Base-by-base conservation (phyloP, 2,797 vertebrate species). In the Crocidura indochinensis region DNA sequence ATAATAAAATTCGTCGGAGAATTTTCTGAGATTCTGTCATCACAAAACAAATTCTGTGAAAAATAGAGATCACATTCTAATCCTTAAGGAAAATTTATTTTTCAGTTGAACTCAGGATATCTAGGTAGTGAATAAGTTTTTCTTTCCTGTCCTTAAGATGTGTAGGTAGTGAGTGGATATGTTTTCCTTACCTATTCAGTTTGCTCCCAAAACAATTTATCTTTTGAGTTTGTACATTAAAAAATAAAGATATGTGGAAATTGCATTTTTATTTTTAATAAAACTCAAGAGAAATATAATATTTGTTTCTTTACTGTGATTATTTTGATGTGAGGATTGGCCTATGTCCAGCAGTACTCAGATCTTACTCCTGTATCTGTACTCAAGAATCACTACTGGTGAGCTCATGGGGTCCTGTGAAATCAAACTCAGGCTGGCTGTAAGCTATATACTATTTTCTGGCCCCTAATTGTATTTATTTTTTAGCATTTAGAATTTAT, bases 241-340 rank as follows among this genome's bases (percentile, higher is more conserved):
- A 47, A n/a, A 84, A 47, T 75, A 85, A 60, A 83, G 72, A 77
- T 56, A 29, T 24, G 2, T 62, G 2, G 0, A 68, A 56, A 74
- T 10, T 76, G 10, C 1, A 46, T 26, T 44, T 86, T 82, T 78
- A 75, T 78, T 86, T 78, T 82, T 19, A 88, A 88, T 64, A 88
- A 29, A 69, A 73, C 10, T 51, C 51, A 51, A 81, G 44, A 69
- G 15, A 69, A 83, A 82, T 60, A 46, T 2, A 19, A n/a, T 71
- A 53, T 4, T 53, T 53, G 22, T 56, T 78, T 74, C 27, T 86
- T 53, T 12, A 4, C 4, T 53, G 51, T 53, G 17, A 10, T 53
- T 53, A 53, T 53, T 53, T 38, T 38, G 38, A 38, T 38, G 5
- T 38, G 38, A 5, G 38, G 51, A 3, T 4, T 14, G 51, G 51